phyloP scores from a whole-genome alignment of 2,888 invertebrate genomes.

The Acanthosoma haemorrhoidale region DNA sequence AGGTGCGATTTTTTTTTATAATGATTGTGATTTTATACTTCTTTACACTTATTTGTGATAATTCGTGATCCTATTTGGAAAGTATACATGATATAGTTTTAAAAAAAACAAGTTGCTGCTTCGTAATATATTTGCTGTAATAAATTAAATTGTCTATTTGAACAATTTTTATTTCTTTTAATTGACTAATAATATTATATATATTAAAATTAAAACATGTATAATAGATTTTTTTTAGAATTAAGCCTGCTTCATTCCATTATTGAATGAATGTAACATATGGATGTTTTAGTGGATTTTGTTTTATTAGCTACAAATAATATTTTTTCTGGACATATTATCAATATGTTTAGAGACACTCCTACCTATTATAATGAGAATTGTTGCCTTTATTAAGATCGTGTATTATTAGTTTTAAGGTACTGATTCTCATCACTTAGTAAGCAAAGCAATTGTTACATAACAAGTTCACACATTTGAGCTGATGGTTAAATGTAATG shows the following conservation, averaged over 20 bases:
- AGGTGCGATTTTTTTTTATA: not conserved
- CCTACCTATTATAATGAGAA: not conserved
- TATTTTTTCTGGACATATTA: not conserved
- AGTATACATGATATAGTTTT: conserved; percentile 14
- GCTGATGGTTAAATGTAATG: no score
- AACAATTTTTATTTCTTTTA: not conserved
- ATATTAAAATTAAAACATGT: not conserved
- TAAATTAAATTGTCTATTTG: not conserved
- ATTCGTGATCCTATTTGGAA: conserved; percentile 19
- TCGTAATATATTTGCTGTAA: conserved; percentile 17
- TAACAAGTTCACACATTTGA: no score
- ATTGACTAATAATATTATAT: not conserved
- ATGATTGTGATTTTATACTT: conserved; percentile 23
- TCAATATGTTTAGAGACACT: not conserved
- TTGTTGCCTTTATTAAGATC: not conserved
- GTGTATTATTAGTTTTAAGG: not conserved
- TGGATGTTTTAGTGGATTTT: not conserved
- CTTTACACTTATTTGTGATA: conserved; percentile 23
- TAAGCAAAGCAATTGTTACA: conserved; percentile 4
- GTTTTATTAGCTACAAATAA: not conserved
- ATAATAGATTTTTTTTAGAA: not conserved
- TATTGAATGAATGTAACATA: not conserved
- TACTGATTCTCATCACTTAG: not conserved
- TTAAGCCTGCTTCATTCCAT: not conserved
- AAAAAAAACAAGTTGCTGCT: conserved; percentile 1